phyloP scores from a whole-genome alignment of 1,140 invertebrate genomes.

The Anadara kagoshimensis region DNA sequence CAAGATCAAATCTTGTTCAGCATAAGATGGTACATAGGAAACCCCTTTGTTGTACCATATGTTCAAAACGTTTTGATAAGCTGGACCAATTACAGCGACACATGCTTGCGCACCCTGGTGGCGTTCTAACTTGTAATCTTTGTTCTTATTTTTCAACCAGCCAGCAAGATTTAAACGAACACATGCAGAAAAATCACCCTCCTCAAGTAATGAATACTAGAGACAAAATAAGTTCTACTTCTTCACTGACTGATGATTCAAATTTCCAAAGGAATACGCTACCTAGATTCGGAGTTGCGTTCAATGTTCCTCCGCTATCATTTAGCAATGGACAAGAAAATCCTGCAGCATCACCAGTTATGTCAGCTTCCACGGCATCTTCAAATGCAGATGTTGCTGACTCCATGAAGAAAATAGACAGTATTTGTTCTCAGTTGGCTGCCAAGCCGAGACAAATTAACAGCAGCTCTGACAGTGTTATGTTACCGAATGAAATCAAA shows the following conservation, averaged over 20 bases:
- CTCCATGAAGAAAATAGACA: slow-evolving; percentile 47
- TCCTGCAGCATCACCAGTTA: slow-evolving; percentile 24
- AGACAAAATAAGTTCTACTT: slow-evolving; percentile 32
- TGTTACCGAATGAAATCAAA: slow-evolving; percentile 30
- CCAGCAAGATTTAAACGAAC: slow-evolving; percentile 55
- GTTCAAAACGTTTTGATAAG: slow-evolving; percentile 62
- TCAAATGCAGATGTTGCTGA: slow-evolving; percentile 32
- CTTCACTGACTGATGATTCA: slow-evolving; percentile 13
- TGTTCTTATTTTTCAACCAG: slow-evolving; percentile 57
- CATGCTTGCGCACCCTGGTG: slow-evolving; percentile 58
- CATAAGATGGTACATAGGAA: slow-evolving; percentile 63
- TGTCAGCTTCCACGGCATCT: slow-evolving; percentile 19
- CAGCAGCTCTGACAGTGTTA: slow-evolving; percentile 1
- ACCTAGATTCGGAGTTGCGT: slow-evolving; percentile 8
- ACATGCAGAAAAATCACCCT: slow-evolving; percentile 58
- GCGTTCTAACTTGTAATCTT: slow-evolving; percentile 56
- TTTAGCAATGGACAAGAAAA: slow-evolving; percentile 9
- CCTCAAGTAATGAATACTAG: too few species aligned
- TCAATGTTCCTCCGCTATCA: slow-evolving; percentile 1
- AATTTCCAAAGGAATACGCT: slow-evolving; percentile 4
- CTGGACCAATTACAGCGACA: slow-evolving; percentile 63
- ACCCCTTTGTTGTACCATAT: slow-evolving; percentile 55
- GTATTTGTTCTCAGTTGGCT: slow-evolving; percentile 53
- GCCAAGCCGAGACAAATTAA: slow-evolving; percentile 16
- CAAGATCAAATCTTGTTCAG: slow-evolving; percentile 62